A percentile compares a stretch with the other conserved stretches of the same genome.
Conservation (phyloP, 2,888 invertebrate species). For the Pocota personata region DNA sequence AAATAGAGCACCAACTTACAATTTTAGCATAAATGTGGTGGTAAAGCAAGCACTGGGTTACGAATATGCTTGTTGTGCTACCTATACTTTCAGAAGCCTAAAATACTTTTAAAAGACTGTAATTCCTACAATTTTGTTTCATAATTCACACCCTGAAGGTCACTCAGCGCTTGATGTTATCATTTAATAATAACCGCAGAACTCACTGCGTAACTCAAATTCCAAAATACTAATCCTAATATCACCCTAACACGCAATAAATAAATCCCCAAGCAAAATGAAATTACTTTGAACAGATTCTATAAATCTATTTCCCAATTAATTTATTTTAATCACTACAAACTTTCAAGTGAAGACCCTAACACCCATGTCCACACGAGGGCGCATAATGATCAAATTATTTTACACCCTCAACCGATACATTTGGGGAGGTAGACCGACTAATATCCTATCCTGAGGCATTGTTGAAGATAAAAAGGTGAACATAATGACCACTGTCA, state of each 20-base stretch:
- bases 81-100: too few species aligned
- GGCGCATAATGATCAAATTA: slow-evolving; percentile 66
- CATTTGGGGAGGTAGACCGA: slow-evolving; percentile 12
- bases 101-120: too few species aligned
- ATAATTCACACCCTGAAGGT: too few species aligned
- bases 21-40: too few species aligned
- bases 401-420: slow-evolving; percentile 49
- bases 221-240: neutral
- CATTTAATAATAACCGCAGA: too few species aligned
- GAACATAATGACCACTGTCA: slow-evolving; percentile 57
- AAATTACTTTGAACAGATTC: slow-evolving; percentile 29
- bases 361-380: slow-evolving; percentile 52
- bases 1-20: too few species aligned
- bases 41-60: too few species aligned
- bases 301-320: slow-evolving; percentile 64
- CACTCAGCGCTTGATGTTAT: too few species aligned
- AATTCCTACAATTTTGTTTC: too few species aligned
- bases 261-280: slow-evolving; percentile 15
- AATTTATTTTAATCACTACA: slow-evolving; percentile 64
- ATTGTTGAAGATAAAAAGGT: slow-evolving; percentile 45
- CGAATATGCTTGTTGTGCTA: too few species aligned
- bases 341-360: slow-evolving; percentile 53
- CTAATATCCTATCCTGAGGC: slow-evolving; percentile 35
- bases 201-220: too few species aligned
- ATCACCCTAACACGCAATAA: neutral